Evolutionary conservation across 2,113 vertebrate species (phyloP).

Genomic region (Grantiella picta): DNA sequence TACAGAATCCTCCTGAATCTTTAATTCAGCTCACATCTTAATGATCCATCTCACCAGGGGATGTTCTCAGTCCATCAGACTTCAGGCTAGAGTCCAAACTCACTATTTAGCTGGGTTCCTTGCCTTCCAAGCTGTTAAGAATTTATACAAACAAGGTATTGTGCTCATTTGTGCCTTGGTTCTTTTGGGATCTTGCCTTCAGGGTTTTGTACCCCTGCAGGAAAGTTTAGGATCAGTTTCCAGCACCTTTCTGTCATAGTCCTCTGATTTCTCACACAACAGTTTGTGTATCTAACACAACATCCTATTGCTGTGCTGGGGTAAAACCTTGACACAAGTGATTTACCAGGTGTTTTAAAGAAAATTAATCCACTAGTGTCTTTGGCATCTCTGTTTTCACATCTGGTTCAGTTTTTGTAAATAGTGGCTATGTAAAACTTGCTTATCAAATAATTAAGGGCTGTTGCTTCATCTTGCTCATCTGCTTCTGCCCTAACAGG

Average conservation of each 20-base stretch:
- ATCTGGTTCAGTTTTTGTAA: not conserved
- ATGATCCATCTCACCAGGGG: not conserved
- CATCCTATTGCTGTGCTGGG: rapidly evolving
- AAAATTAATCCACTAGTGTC: not conserved
- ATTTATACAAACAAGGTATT: not conserved
- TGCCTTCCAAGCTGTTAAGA: not conserved
- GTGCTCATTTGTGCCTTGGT: not conserved
- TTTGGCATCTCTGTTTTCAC: not conserved
- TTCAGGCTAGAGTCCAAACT: not conserved
- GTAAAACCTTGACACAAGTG: not conserved
- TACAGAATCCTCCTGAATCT: not conserved
- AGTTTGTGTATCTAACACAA: not conserved
- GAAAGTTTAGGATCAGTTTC: not conserved
- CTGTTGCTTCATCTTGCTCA: not conserved
- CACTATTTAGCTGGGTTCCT: not conserved
- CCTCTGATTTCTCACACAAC: not conserved
- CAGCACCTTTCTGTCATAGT: not conserved
- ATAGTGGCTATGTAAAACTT: not conserved
- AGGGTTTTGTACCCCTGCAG: not conserved
- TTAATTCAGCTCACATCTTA: not conserved
- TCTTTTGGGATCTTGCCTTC: not conserved
- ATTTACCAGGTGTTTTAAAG: not conserved
- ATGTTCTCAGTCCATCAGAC: not conserved
- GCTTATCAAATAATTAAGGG: not conserved
- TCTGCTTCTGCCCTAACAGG: not conserved